These are phyloP conservation scores for Nemotelus pantherinus DNA, from an alignment of 2,888 invertebrate genomes.

Conservation along the genomic window DNA sequence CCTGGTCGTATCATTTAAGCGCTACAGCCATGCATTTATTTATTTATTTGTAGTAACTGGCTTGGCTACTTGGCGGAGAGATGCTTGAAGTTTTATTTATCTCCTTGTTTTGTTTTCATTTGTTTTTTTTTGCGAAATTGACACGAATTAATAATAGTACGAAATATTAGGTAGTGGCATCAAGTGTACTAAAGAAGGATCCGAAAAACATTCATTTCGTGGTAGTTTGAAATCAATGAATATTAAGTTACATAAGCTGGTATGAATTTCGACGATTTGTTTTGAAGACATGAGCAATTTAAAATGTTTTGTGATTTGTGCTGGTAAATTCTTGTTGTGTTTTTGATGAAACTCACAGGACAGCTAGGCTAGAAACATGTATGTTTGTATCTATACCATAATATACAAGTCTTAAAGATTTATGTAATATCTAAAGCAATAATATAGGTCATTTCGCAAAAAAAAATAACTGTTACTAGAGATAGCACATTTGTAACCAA, in stretches of 20 bases:
- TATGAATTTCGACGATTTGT: slow-evolving; percentile 36
- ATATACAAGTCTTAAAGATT: too few relatives aligned
- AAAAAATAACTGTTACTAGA: too few relatives aligned
- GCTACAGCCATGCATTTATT: slow-evolving; percentile 1
- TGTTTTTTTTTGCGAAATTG: slow-evolving; percentile 24
- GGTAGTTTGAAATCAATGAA: slow-evolving; percentile 33
- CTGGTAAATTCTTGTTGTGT: too few relatives aligned
- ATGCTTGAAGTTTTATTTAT: too few relatives aligned
- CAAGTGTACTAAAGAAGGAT: slow-evolving; percentile 1
- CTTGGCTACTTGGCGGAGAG: not conserved
- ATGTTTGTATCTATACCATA: too few relatives aligned
- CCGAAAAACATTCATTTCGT: slow-evolving; percentile 17
- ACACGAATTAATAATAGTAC: slow-evolving; percentile 38
- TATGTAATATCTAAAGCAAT: too few relatives aligned
- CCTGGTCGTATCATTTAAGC: not conserved
- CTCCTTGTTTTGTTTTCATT: not conserved
- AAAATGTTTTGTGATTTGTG: too few relatives aligned
- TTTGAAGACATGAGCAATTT: not conserved
- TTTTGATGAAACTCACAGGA: too few relatives aligned
- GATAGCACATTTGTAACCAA: too few relatives aligned
- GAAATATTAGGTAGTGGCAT: not conserved
- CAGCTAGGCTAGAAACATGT: too few relatives aligned
- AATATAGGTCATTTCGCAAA: too few relatives aligned
- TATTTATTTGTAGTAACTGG: not conserved
- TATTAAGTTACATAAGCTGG: slow-evolving; percentile 29